Base-by-base conservation (phyloP, 2,113 vertebrate species). In the Nyctereutes procyonoides region DNA sequence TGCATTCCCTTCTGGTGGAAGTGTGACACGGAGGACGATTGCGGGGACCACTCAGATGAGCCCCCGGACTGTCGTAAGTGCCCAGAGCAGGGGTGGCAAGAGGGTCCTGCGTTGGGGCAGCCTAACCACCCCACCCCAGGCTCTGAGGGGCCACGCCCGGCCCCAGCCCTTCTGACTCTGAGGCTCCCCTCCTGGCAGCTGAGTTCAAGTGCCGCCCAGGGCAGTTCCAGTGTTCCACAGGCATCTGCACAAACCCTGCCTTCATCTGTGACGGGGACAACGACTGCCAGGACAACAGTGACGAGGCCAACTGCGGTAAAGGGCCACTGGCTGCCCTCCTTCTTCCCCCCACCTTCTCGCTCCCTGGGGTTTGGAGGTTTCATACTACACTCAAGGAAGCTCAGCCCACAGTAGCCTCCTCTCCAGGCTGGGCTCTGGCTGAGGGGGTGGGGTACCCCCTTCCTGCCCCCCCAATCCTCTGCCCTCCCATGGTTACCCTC, bases 1-100 rank as follows among this genome's bases (percentile, higher is more conserved):
- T 99, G 99, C 98, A 99, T 99, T 98, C 99, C 99, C 96, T 99
- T 99, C 99, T 99, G 99, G 99, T 99, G 99, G 99, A 99, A 99
- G 98, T 99, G 99, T 95, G 99, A 99, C 99, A 99, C 99, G 0
- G 99, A 99, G 98, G 99, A 99, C 0, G 99, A 99, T 93, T 99
- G 99, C 0, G 99, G 99, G 8, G 99, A 99, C 97, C 99, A 99
- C 0, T 99, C 99, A 0, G 99, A 99, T 0, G 99, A 99, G 97
- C 99, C 99, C 0, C 98, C 98, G 1, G 99, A 99, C 91, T 99
- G 99, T 93, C 99, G 99, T 99, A 98, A 99, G 99, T 99, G 91
- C 97, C 4, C 0, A 35, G 81, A 15, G 55, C 1, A 0, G 77
- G 96, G 93, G 51, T 3, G 81, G 55, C 6, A 6, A 5, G 15